phyloP scores from a whole-genome alignment of 2,888 invertebrate genomes.

The Andrena dorsata region DNA sequence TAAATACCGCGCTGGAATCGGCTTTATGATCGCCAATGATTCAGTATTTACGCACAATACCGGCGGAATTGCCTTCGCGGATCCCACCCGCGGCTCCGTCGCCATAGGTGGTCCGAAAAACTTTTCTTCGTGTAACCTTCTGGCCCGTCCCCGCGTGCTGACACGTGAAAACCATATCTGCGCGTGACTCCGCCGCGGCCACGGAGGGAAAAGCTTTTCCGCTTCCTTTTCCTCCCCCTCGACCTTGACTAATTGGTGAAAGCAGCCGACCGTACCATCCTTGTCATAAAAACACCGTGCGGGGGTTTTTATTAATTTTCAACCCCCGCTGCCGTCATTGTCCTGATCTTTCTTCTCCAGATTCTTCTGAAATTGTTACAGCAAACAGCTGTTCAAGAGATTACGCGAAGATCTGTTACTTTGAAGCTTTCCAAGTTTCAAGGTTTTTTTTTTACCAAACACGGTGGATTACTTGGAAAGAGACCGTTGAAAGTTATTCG shows the following conservation, averaged over 20 bases:
- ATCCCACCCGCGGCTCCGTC: conserved; percentile 74
- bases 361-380: neutral
- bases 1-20: conserved; percentile 76
- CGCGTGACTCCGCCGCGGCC: conserved; percentile 42
- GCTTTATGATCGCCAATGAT: conserved; percentile 75
- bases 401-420: neutral
- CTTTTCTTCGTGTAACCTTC: conserved; percentile 56
- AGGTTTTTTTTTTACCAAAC: no score
- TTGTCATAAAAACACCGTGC: neutral
- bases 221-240: conserved; percentile 27
- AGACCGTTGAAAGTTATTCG: no score
- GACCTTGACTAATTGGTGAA: conserved; percentile 61
- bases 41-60: conserved; percentile 82
- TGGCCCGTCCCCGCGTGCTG: conserved; percentile 1
- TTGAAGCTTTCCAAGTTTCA: no score
- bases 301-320: conserved; percentile 31
- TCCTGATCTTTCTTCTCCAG: neutral
- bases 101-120: conserved; percentile 77
- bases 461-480: no score
- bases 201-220: conserved; percentile 32
- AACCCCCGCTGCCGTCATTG: no score
- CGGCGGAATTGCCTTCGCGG: conserved; percentile 78
- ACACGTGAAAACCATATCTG: conserved; percentile 51
- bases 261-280: conserved; percentile 22
- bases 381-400: neutral